These are phyloP conservation scores for Phalera bucephala DNA, from an alignment of 2,888 invertebrate species.

Conservation along the genomic window DNA sequence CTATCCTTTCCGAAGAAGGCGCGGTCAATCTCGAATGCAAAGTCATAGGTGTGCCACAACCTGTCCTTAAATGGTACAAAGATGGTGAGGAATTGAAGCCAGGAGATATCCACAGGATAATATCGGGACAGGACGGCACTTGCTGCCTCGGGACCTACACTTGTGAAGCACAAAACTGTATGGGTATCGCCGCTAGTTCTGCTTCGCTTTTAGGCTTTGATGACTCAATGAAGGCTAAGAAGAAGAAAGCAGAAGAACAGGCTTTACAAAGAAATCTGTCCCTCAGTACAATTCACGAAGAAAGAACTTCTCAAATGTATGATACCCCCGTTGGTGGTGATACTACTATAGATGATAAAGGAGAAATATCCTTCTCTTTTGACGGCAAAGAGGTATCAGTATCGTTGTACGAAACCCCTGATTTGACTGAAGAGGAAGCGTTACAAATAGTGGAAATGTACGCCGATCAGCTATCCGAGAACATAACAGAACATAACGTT, in stretches of 20 bases:
- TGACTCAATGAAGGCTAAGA: slow-evolving; percentile 85
- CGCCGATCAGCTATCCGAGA: slow-evolving; percentile 95
- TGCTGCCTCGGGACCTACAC: slow-evolving; percentile 95
- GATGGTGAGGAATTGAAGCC: slow-evolving; percentile 95
- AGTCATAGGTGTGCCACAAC: slow-evolving; percentile 95
- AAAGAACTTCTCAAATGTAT: slow-evolving; percentile 93
- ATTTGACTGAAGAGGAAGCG: slow-evolving; percentile 95
- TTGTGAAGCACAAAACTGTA: slow-evolving; percentile 95
- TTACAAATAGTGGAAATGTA: slow-evolving; percentile 97
- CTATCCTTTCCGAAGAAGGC: slow-evolving; percentile 93
- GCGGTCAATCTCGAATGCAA: slow-evolving; percentile 96
- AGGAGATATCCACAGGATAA: slow-evolving; percentile 95
- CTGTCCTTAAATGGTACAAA: slow-evolving; percentile 95
- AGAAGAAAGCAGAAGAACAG: slow-evolving; percentile 77
- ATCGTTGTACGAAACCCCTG: slow-evolving; percentile 95
- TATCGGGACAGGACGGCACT: slow-evolving; percentile 94
- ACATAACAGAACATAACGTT: slow-evolving; percentile 92
- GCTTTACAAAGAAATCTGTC: slow-evolving; percentile 89
- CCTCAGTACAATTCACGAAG: slow-evolving; percentile 95
- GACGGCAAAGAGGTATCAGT: slow-evolving; percentile 96
- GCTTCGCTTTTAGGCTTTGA: slow-evolving; percentile 94
- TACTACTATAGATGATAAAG: slow-evolving; percentile 90
- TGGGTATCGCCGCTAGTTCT: slow-evolving; percentile 94
- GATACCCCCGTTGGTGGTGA: slow-evolving; percentile 91
- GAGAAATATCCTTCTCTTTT: slow-evolving; percentile 94